Evolutionary conservation across 1,140 invertebrate species (phyloP).

Genomic region (Apis laboriosa): DNA sequence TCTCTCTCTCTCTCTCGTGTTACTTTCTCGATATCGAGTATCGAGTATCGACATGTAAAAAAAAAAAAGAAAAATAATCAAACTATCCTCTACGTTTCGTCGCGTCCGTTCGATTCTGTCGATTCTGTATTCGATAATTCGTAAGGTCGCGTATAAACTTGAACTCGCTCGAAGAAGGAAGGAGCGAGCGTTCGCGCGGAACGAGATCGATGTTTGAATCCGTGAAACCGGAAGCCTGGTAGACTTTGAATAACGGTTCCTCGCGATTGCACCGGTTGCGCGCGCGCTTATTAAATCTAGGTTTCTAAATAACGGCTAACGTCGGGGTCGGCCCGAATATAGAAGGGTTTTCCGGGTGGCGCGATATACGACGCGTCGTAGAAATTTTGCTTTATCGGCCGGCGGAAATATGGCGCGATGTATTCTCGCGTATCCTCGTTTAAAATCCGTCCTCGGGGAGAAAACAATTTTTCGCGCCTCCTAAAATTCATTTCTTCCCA

Average conservation of each 20-base stretch:
- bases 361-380: slow-evolving; percentile 44
- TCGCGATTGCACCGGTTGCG: slow-evolving; percentile 9
- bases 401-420: slow-evolving; percentile 33
- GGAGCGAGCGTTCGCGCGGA: background rate
- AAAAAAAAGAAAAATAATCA: too few relatives aligned
- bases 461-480: slow-evolving; percentile 15
- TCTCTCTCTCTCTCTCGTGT: too few relatives aligned
- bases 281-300: slow-evolving; percentile 49
- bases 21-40: too few relatives aligned
- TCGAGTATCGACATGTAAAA: too few relatives aligned
- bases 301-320: slow-evolving; percentile 55
- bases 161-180: too few relatives aligned
- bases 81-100: too few relatives aligned
- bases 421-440: background rate
- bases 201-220: slow-evolving; percentile 12
- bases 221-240: slow-evolving; percentile 14
- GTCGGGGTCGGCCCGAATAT: slow-evolving; percentile 52
- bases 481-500: slow-evolving; percentile 16
- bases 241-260: slow-evolving; percentile 53
- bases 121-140: background rate
- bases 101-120: background rate
- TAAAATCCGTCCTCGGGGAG: background rate
- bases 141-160: background rate
- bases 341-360: slow-evolving; percentile 37
- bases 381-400: slow-evolving; percentile 50